phyloP scores from a whole-genome alignment of 2,888 invertebrate species.

The Mycalesis mineus region DNA sequence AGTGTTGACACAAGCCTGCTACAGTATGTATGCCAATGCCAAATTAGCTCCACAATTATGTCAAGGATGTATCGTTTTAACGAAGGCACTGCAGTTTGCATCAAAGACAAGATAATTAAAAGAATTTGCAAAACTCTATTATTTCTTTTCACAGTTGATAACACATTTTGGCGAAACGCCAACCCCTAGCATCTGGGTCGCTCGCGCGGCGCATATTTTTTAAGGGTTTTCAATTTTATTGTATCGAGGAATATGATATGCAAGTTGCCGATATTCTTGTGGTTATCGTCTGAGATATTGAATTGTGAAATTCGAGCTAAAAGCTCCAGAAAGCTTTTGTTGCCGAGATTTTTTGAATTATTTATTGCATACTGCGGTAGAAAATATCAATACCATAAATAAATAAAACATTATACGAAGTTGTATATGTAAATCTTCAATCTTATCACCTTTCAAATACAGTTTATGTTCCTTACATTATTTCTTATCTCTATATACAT shows the following conservation, averaged over 20 bases:
- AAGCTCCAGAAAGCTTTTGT: not conserved
- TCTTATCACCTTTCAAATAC: too few relatives aligned
- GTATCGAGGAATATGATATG: conserved; percentile 33
- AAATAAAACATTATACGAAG: too few relatives aligned
- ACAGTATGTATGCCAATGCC: conserved; percentile 3
- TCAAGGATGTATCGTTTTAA: conserved; percentile 35
- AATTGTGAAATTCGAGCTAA: conserved; percentile 3
- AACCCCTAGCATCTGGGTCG: conserved; percentile 63
- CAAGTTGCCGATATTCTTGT: conserved; percentile 17
- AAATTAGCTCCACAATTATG: conserved; percentile 30
- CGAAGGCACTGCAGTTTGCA: conserved; percentile 38
- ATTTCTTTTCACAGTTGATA: conserved; percentile 60
- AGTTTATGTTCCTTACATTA: too few relatives aligned
- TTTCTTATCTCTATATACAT: too few relatives aligned
- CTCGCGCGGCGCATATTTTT: conserved; percentile 42
- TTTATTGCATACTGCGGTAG: not conserved
- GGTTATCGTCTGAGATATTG: conserved; percentile 22
- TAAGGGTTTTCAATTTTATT: conserved; percentile 37
- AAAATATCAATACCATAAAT: not conserved
- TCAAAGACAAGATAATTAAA: conserved; percentile 70
- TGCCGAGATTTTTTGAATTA: not conserved
- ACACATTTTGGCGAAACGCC: conserved; percentile 61
- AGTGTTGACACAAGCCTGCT: not conserved
- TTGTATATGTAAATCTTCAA: too few relatives aligned
- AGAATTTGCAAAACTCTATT: conserved; percentile 59